Evolutionary conservation across 2,113 vertebrate species (phyloP).

Genomic region (Spheniscus mendiculus): DNA sequence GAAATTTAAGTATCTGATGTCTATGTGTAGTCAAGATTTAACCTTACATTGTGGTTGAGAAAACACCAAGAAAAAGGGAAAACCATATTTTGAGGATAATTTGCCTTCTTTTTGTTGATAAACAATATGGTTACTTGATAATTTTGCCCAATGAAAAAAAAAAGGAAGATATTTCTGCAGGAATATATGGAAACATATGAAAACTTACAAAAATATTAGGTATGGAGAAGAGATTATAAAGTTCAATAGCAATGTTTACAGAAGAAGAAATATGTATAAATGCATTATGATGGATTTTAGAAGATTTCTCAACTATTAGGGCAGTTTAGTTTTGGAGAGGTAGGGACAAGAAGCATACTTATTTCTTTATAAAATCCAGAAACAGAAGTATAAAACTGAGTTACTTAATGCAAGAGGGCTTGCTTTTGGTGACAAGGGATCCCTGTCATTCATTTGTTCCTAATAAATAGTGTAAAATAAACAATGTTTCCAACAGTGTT

Average conservation of each 20-base stretch:
- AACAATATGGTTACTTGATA: not conserved
- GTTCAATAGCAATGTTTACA: not conserved
- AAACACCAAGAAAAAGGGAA: not conserved
- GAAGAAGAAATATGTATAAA: not conserved
- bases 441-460: not conserved
- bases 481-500: not conserved
- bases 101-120: not conserved
- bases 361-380: not conserved
- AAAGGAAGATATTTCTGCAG: not conserved
- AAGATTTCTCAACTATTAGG: not conserved
- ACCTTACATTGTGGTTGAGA: not conserved
- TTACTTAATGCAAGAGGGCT: not conserved
- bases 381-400: not conserved
- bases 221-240: not conserved
- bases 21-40: not conserved
- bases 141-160: not conserved
- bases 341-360: not conserved
- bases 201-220: not conserved
- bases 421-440: not conserved
- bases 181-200: not conserved
- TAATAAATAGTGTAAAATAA: not conserved
- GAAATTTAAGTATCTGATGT: not conserved
- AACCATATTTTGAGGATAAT: not conserved
- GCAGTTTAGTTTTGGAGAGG: not conserved
- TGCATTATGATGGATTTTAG: not conserved